phyloP scores from a whole-genome alignment of 2,113 vertebrate genomes.

The Notarius lentiginosus region DNA sequence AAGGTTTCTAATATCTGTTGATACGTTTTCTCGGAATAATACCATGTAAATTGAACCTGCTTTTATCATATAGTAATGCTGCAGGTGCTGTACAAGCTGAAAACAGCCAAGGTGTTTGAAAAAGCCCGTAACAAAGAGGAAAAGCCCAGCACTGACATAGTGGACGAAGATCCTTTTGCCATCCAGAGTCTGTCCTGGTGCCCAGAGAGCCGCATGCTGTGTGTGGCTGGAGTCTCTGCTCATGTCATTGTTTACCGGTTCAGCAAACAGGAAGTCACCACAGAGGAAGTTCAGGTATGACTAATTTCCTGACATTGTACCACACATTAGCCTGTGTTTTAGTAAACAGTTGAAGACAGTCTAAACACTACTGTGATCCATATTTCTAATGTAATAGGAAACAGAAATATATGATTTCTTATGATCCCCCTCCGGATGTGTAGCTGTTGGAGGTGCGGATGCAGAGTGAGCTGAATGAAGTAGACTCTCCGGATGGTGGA shows the following conservation, averaged over 20 bases:
- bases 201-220: constrained; percentile 93
- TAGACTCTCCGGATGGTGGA: constrained; percentile 83
- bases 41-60: neutral
- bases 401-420: neutral
- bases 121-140: constrained; percentile 89
- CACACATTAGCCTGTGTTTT: neutral
- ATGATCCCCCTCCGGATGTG: constrained; percentile 1
- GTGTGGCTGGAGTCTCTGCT: constrained; percentile 91
- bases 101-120: constrained; percentile 98
- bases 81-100: constrained; percentile 96
- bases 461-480: constrained; percentile 83
- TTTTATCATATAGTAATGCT: constrained; percentile 82
- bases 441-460: constrained; percentile 94
- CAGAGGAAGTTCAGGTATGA: constrained; percentile 86
- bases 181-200: constrained; percentile 97
- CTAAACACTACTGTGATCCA: neutral
- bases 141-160: constrained; percentile 85
- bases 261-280: constrained; percentile 92
- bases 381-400: neutral
- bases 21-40: neutral
- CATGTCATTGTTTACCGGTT: constrained; percentile 94
- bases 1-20: neutral
- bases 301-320: neutral
- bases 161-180: constrained; percentile 96
- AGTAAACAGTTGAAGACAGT: neutral